Base-by-base conservation (phyloP, 2,888 invertebrate genomes). In the Heliothis peltigera region DNA sequence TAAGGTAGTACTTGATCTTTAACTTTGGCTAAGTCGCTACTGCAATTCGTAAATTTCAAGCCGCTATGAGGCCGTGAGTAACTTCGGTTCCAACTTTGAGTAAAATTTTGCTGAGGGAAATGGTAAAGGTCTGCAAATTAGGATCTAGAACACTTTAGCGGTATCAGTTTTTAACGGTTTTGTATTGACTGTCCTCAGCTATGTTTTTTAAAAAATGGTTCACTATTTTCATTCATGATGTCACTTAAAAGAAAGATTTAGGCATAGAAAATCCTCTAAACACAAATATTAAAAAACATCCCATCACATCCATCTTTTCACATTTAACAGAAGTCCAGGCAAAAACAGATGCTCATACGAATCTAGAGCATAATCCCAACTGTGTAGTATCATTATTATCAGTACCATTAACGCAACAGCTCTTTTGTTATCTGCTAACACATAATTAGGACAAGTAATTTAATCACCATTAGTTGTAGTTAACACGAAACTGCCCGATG, bases 361-460 rank as follows among this genome's bases (percentile, higher is more conserved):
- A 70, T 65, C 60, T 64, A 72, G 61, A 59, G 67, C 52, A 39
- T 79, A 55, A 76, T 79, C 77, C 73, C 60, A 61, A 71, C 67
- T 64, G 71, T 74, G 60, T 56, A 70, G 69, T 76, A 69, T 72
- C 64, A 64, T 32, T 64, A 70, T 70, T 82, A 79, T 82, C 72
- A 75, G 63, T 72, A 66, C 70, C 71, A 79, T 80, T 80, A 84
- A 69, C 72, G 69, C 78, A 73, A 79, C 75, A 75, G 70, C 81
- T 82, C 72, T 76, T 74, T 64, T 69, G 73, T 84, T 84, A 82
- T 81, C 82, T 68, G 42, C 57, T 59, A 68, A 78, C 60, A 77
- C 67, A 75, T 79, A 83, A 83, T 84, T 83, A 82, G 79, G 74
- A 71, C 79, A 69, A 71, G 81, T 78, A 77, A 80, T 81, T 81